These are phyloP conservation scores for Cheilosia vernalis DNA, from an alignment of 2,888 invertebrate species.

Conservation along the genomic window DNA sequence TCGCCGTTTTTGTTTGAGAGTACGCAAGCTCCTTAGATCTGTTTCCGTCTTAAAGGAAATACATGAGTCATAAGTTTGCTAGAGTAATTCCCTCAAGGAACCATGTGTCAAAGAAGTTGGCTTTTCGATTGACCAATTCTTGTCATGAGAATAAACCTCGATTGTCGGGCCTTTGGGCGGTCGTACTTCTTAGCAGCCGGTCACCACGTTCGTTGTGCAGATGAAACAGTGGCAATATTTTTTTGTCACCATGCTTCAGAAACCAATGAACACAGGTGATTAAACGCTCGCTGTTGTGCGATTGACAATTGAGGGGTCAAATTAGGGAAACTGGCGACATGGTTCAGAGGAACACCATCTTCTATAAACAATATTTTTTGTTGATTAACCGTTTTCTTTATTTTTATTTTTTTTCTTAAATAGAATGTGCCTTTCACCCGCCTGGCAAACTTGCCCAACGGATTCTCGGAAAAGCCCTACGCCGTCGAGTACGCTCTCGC, in stretches of 20 bases:
- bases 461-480: constrained; percentile 90
- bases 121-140: constrained; percentile 75
- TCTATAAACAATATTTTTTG: neutral
- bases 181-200: constrained; percentile 24
- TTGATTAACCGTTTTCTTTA: constrained; percentile 14
- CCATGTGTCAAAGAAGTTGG: constrained; percentile 35
- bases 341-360: constrained; percentile 39
- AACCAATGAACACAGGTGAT: constrained; percentile 33
- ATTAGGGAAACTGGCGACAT: constrained; percentile 63
- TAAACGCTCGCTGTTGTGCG: constrained; percentile 60
- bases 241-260: constrained; percentile 77
- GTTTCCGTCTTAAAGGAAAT: constrained; percentile 83
- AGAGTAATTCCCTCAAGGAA: constrained; percentile 71
- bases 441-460: constrained; percentile 92
- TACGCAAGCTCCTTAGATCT: constrained; percentile 84
- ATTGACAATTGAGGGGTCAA: constrained; percentile 78
- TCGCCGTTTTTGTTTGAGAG: neutral
- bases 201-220: constrained; percentile 17
- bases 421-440: constrained; percentile 87
- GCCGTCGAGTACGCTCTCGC: constrained; percentile 95
- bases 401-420: constrained; percentile 63
- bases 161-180: constrained; percentile 70
- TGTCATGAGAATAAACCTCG: constrained; percentile 78
- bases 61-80: constrained; percentile 84
- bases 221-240: constrained; percentile 78